Evolutionary conservation across 2,113 vertebrate species (phyloP).

Genomic region (Phrynocephalus versicolor): DNA sequence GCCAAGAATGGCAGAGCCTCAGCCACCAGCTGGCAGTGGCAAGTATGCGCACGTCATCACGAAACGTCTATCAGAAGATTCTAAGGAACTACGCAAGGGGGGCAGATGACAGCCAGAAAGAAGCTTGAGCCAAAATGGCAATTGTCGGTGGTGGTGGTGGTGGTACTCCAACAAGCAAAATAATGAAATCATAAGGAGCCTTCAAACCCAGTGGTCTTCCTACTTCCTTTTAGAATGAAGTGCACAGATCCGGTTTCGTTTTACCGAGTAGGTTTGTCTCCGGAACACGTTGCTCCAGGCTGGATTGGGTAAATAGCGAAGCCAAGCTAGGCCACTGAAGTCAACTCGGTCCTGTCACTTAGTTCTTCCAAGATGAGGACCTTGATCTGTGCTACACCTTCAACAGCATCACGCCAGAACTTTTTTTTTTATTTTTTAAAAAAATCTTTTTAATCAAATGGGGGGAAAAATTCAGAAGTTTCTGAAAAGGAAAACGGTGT

Average conservation of each 20-base stretch:
- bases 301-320: background rate
- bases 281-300: background rate
- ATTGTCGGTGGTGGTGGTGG: background rate
- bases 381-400: too few species aligned
- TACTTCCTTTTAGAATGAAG: background rate
- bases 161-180: background rate
- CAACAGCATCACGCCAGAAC: background rate
- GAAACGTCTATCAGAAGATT: background rate
- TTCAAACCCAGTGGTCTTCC: background rate
- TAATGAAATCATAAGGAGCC: background rate
- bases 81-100: background rate
- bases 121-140: background rate
- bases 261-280: too few species aligned
- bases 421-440: background rate
- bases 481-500: conserved; percentile 70
- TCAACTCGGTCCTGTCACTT: background rate
- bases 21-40: background rate
- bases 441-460: conserved; percentile 17
- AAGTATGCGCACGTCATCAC: background rate
- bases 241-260: background rate
- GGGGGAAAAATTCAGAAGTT: conserved; percentile 44
- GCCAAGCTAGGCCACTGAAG: too few species aligned
- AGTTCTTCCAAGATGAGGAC: background rate
- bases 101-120: background rate
- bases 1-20: background rate